phyloP scores from a whole-genome alignment of 2,888 invertebrate species.

The Ormyrus rosae region DNA sequence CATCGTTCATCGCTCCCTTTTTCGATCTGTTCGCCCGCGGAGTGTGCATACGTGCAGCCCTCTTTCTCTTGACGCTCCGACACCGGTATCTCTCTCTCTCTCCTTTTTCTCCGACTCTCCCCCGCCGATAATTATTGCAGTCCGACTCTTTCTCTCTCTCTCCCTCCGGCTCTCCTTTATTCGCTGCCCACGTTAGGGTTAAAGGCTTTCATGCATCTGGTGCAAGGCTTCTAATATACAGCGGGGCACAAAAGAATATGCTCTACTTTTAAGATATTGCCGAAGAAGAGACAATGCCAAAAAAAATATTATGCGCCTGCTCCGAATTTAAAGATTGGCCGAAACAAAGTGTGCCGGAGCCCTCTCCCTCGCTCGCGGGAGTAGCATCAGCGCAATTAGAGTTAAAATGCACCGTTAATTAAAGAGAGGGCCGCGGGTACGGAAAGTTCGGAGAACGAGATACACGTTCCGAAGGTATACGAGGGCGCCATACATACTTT shows the following conservation, averaged over 20 bases:
- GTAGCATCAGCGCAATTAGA: background rate
- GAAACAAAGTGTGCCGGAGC: background rate
- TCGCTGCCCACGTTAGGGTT: background rate
- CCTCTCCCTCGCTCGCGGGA: background rate
- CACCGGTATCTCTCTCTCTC: conserved; percentile 36
- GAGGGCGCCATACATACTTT: background rate
- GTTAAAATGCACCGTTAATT: background rate
- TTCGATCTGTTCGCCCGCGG: conserved; percentile 53
- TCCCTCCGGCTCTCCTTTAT: conserved; percentile 37
- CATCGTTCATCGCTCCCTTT: conserved; percentile 62
- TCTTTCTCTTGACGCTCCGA: conserved; percentile 16
- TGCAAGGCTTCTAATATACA: background rate
- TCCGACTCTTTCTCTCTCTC: conserved; percentile 53
- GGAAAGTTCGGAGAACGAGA: background rate
- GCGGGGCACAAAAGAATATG: no score
- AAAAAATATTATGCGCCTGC: background rate
- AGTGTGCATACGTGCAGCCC: conserved; percentile 3
- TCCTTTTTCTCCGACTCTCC: conserved; percentile 55
- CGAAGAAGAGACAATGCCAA: background rate
- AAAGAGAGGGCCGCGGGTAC: background rate
- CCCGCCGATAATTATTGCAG: conserved; percentile 71
- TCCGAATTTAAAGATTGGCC: background rate
- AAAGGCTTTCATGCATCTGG: conserved; percentile 4
- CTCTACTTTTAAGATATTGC: no score
- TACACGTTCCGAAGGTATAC: background rate